Base-by-base conservation (phyloP, 2,113 vertebrate genomes). In the Helogale parvula region DNA sequence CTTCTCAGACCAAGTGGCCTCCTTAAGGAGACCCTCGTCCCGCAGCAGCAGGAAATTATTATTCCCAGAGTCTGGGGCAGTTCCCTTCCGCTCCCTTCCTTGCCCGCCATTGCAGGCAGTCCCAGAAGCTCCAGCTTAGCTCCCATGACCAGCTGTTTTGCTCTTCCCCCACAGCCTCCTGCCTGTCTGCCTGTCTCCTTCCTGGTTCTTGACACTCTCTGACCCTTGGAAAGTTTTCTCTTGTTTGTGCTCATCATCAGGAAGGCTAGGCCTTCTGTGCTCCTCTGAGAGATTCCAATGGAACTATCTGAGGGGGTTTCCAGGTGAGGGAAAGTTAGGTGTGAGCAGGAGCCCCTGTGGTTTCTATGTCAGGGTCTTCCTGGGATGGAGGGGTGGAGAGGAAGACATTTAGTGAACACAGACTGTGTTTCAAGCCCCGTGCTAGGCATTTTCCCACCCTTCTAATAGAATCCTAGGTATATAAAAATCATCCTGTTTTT, bases 181-280 rank as follows among this genome's bases (percentile, higher is more conserved):
- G 89, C 83, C 85, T 95, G 76, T 54, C 91, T 96, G 89, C 68
- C 66, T 88, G 52, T 65, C 97, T 96, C 95, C 76, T 96, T 97
- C 95, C 97, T 97, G 93, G 65, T 90, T 90, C 92, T 97, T 97
- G 90, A 98, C 84, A 77, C 47, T 80, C 45, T 87, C 90, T 97
- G 93, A 97, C 94, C 96, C 88, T 90, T 97, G 97, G 94, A 90
- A 97, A 97, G 50, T 98, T 97, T 97, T 92, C 90, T 94, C 47
- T 90, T 96, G 33, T 95, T 97, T 93, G n/a, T 60, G 10, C 66
- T 97, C 35, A 12, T 95, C 83, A 79, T 82, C 90, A 95, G 93
- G 94, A 98, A 97, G 52, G 66, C 80, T 5, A 0, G 41, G 66
- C 38, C n/a, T 74, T 92, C 54, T 85, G 50, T 52, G 54, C 35